These are phyloP conservation scores for Muntiacus muntjak DNA, from an alignment of 2,113 vertebrate species.

Conservation along the genomic window DNA sequence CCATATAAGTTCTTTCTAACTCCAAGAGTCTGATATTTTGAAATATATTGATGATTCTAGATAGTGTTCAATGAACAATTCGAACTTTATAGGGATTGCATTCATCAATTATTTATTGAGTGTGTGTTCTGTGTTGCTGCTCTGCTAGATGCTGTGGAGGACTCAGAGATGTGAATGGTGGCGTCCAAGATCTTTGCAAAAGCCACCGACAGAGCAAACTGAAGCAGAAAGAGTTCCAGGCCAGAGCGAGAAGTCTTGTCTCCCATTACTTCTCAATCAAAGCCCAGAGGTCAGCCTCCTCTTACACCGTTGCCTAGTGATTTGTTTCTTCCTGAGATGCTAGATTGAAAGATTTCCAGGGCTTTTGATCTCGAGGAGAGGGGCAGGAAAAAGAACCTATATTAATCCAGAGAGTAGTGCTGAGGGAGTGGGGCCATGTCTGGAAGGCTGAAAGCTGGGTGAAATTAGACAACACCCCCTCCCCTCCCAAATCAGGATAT, in stretches of 20 bases:
- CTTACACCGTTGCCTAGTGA: not conserved
- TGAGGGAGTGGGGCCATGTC: not conserved
- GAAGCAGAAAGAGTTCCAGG: not conserved
- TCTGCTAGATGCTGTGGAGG: not conserved
- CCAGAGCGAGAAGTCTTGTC: not conserved
- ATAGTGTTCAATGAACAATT: not conserved
- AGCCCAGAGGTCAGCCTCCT: not conserved
- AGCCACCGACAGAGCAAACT: not conserved
- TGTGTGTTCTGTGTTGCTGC: not conserved
- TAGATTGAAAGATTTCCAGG: conserved; percentile 28
- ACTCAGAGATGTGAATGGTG: not conserved
- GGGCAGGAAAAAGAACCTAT: not conserved
- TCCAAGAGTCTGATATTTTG: not conserved
- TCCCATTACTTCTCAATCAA: not conserved
- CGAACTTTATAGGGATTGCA: not conserved
- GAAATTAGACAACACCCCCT: not conserved
- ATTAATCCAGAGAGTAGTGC: not conserved
- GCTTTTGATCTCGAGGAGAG: not conserved
- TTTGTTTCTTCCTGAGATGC: conserved; percentile 27
- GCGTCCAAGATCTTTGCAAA: not conserved
- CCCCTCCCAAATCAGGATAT: not conserved
- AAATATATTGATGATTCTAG: not conserved
- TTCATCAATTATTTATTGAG: not conserved
- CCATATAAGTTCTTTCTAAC: not conserved
- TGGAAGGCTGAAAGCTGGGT: not conserved